These are phyloP conservation scores for Alauda arvensis DNA, from an alignment of 2,797 vertebrate genomes.

Conservation along the genomic window DNA sequence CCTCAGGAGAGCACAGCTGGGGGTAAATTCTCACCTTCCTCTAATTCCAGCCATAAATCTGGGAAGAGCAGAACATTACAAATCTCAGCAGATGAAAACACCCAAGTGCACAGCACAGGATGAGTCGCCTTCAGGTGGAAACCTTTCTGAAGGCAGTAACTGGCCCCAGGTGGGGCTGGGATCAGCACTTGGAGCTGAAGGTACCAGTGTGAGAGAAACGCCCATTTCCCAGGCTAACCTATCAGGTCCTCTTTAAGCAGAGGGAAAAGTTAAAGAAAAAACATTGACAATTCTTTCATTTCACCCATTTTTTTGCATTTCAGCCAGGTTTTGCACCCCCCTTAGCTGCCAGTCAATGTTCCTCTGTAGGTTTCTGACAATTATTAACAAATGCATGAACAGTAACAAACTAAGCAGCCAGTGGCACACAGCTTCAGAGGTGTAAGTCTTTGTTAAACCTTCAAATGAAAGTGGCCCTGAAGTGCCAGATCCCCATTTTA, in stretches of 20 bases:
- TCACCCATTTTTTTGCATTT: not conserved
- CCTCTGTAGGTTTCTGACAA: not conserved
- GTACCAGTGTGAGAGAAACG: not conserved
- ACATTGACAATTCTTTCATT: not conserved
- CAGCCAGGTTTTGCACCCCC: not conserved
- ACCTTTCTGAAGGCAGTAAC: not conserved
- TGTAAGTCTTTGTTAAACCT: not conserved
- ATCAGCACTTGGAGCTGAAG: not conserved
- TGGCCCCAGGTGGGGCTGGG: not conserved
- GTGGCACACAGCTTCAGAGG: not conserved
- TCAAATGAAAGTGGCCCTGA: not conserved
- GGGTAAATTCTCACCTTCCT: not conserved
- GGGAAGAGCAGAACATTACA: not conserved
- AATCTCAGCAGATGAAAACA: not conserved
- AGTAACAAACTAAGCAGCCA: not conserved
- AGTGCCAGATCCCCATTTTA: not conserved
- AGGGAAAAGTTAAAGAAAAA: not conserved
- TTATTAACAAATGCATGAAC: not conserved
- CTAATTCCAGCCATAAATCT: not conserved
- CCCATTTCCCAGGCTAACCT: not conserved
- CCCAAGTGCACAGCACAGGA: not conserved
- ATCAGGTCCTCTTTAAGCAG: not conserved
- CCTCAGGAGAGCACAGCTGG: not conserved
- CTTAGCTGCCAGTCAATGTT: fast-evolving
- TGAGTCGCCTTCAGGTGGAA: not conserved